Evolutionary conservation across 2,888 invertebrate genomes (phyloP), one percentile per base, ranked within the genome.

Genomic region (Apocheima hispidaria): DNA sequence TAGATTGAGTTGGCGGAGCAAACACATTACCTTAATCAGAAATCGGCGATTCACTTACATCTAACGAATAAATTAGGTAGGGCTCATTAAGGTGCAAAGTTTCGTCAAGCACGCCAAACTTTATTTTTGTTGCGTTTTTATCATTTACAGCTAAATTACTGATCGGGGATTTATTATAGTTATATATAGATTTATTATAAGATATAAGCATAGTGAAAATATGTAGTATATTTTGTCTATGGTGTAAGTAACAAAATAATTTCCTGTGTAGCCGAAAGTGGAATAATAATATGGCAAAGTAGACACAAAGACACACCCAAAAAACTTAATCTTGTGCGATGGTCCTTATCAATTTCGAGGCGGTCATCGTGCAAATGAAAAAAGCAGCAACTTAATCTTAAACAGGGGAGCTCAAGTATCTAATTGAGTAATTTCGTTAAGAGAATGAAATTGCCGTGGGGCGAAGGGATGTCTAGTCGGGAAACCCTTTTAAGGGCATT

Each of bases 401-500:
- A 85, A 84, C 78, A 79, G 76, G 77, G 70, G 64, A 74, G 76
- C 75, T 81, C 71, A 73, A 83, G 85, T 82, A 82, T 78, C 78
- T 85, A 87, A 88, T 87, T 86, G 85, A 87, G 87, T 88, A 86
- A 89, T 86, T 86, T 87, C 75, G 83, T 82, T 83, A 79, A 78
- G 78, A 78, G 77, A 81, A 81, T 77, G 74, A 73, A 78, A 82
- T 79, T 79, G 79, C 78, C 73, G 67, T 68, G 74, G 75, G 74
- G 70, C 64, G 66, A 63, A 63, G 63, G 66, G 65, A 65, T 58
- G 68, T 38, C 60, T 60, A 57, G 58, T 57, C 53, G 71, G 63
- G 70, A 77, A n/a, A 77, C 79, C 78, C 79, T 79, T 82, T 82
- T 78, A 77, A 67, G 71, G 70, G 70, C 75, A 80, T 82, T 80